These are phyloP conservation scores for Micrasema minimum DNA, from an alignment of 1,140 invertebrate species.

Conservation along the genomic window DNA sequence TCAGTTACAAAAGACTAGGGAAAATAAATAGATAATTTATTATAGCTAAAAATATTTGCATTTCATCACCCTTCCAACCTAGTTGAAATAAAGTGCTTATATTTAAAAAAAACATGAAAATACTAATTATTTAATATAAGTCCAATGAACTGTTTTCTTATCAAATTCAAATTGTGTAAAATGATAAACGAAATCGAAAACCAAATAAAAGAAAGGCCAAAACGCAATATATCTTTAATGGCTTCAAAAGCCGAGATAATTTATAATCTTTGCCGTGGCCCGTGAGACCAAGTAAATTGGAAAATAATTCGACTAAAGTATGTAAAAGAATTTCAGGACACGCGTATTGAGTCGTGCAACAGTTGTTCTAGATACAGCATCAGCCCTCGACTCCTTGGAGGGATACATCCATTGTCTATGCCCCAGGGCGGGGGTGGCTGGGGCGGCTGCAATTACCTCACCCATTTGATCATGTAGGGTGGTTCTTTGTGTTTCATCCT, in stretches of 20 bases:
- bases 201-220: too few species aligned
- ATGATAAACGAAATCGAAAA: too few species aligned
- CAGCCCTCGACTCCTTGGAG: conserved; percentile 9
- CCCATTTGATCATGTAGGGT: conserved; percentile 20
- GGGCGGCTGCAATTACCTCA: conserved; percentile 34
- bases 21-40: too few species aligned
- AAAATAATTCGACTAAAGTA: conserved; percentile 37
- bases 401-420: conserved; percentile 20
- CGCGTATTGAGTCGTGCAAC: conserved; percentile 38
- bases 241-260: conserved; percentile 31
- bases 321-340: conserved; percentile 25
- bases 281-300: conserved; percentile 28
- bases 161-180: too few species aligned
- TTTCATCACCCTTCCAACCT: too few species aligned
- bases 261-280: conserved; percentile 35
- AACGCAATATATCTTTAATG: too few species aligned
- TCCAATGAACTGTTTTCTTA: too few species aligned
- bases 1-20: too few species aligned
- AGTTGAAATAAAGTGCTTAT: too few species aligned
- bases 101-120: too few species aligned
- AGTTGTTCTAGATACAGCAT: conserved; percentile 44
- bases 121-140: too few species aligned
- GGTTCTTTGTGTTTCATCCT: conserved; percentile 27
- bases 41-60: too few species aligned
- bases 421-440: background rate